Percentiles rank a stretch among this genome's conserved stretches.
These are phyloP conservation scores for Dipodomys ordii DNA, from an alignment of 2,113 vertebrate genomes.

Conservation along the genomic window DNA sequence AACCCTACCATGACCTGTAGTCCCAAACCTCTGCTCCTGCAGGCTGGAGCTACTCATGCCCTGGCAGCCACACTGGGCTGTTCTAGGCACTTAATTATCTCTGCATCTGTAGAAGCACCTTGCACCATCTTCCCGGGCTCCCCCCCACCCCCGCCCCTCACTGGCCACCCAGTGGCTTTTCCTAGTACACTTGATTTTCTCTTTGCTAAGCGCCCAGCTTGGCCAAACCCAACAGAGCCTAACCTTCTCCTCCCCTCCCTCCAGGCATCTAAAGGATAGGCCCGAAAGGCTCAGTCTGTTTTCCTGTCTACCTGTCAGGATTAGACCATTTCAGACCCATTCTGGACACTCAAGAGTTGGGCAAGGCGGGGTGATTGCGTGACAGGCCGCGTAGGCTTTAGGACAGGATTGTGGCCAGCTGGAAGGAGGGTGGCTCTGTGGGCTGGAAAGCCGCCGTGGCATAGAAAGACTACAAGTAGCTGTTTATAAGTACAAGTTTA, in stretches of 20 bases:
- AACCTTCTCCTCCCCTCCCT: background rate
- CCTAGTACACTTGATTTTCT: background rate
- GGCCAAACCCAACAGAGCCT: background rate
- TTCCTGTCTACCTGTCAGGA: background rate
- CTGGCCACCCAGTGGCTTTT: fast-evolving
- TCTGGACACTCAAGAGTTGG: background rate
- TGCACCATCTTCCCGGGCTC: fast-evolving
- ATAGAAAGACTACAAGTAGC: too few species aligned
- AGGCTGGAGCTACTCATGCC: background rate
- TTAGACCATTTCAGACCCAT: background rate
- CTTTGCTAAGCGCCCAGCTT: background rate
- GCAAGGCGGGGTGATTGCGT: background rate
- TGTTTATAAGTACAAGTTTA: too few species aligned
- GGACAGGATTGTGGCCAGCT: background rate
- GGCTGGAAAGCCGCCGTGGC: background rate
- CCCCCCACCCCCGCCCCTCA: too few species aligned
- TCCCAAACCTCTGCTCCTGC: too few species aligned
- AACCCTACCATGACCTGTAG: too few species aligned
- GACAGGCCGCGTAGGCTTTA: background rate
- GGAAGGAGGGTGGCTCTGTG: background rate
- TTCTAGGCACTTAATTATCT: background rate
- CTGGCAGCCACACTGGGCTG: background rate
- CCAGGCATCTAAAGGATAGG: background rate
- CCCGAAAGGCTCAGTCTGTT: fast-evolving
- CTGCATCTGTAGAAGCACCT: background rate